Evolutionary conservation across 2,113 vertebrate genomes (phyloP), one percentile per base, ranked within the genome.

Genomic region (Ageneiosus marmoratus): DNA sequence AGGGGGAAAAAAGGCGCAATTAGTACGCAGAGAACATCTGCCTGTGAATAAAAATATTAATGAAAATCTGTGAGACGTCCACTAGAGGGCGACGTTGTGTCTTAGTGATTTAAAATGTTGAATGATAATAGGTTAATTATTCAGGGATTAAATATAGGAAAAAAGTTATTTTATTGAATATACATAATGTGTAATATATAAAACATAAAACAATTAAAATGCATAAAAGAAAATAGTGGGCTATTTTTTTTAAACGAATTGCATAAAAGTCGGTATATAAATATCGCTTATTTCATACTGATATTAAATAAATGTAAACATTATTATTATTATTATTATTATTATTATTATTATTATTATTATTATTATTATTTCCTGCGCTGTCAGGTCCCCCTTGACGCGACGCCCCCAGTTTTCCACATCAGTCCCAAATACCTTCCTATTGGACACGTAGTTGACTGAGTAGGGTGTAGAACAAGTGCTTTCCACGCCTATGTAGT

Each of bases 11-110:
- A 27, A 9, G 27, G 9, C n/a, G 16, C 18, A 24, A 50, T 74
- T 20, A 32, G 5, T 48, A 27, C 41, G 41, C 34, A 69, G 29
- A 67, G 63, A 29, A 22, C 63, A 1, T 15, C 67, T 70, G 67
- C 22, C 34, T 69, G 65, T 20, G 37, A 24, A 69, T 10, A 3
- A 12, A 74, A 74, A 74, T 53, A 18, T 11, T 53, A 32, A 22
- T 56, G 48, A 15, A 53, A 67, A 53, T 80, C 46, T 18, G 1
- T 55, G 44, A 48, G 10, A 10, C 34, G 63, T 55, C 76, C 83
- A 48, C 76, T 83, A 85, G 83, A 83, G 80, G 83, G 70, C 70
- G 81, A 67, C 81, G 53, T 56, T 65, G 83, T 29, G 48, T 65
- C 46, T 79, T 58, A 10, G 50, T 41, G n/a, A 55, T 22, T 29